Percentiles rank a stretch among this genome's conserved stretches.
Evolutionary conservation across 2,888 invertebrate species (phyloP).

Genomic region (Lepeophtheirus nordmannii): DNA sequence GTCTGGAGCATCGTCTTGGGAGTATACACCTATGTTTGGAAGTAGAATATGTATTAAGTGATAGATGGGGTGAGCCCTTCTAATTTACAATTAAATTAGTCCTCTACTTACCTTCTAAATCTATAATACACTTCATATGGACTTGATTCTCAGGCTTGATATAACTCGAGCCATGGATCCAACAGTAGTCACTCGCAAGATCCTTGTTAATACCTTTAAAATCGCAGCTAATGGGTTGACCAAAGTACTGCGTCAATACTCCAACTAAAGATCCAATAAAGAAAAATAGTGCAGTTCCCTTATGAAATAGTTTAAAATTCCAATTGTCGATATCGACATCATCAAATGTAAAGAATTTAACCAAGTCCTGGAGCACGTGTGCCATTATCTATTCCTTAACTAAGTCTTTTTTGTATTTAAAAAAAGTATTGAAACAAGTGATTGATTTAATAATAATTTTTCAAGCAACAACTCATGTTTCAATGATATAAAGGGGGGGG

Average conservation of each 20-base stretch:
- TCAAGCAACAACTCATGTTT: too few species aligned
- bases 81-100: not conserved
- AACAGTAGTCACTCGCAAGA: conserved; percentile 20
- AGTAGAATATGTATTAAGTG: not conserved
- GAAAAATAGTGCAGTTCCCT: conserved; percentile 8
- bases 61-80: too few species aligned
- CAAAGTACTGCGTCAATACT: conserved; percentile 19
- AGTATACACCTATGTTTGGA: not conserved
- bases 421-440: too few species aligned
- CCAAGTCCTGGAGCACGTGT: conserved; percentile 16
- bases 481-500: too few species aligned
- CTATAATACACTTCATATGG: conserved; percentile 19
- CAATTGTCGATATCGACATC: conserved; percentile 23
- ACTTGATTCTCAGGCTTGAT: conserved; percentile 14
- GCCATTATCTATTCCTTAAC: not conserved
- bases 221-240: conserved; percentile 21
- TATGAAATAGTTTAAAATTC: conserved; percentile 20
- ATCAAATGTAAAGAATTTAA: conserved; percentile 19
- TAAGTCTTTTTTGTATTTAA: too few species aligned
- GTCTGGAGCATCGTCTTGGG: conserved; percentile 12
- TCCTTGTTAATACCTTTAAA: conserved; percentile 18
- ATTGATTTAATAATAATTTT: too few species aligned
- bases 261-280: conserved; percentile 17
- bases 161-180: conserved; percentile 20
- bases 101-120: not conserved